Evolutionary conservation across 2,113 vertebrate species (phyloP).

Genomic region (Brachionichthys hirsutus): DNA sequence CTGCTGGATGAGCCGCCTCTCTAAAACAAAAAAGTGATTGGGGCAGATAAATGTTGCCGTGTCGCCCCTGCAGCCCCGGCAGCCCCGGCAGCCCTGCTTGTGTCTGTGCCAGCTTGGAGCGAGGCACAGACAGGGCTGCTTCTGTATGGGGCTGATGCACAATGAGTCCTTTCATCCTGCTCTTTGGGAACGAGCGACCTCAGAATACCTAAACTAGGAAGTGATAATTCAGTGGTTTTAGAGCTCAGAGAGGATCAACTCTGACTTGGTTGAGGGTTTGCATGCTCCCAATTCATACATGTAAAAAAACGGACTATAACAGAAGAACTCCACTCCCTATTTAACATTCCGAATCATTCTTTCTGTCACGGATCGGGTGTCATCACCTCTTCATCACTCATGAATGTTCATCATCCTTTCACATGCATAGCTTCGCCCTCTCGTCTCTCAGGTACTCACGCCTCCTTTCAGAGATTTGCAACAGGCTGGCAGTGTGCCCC

Average conservation of each 20-base stretch:
- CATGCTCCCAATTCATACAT: background rate
- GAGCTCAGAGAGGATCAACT: slow-evolving; percentile 12
- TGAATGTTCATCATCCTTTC: slow-evolving; percentile 15
- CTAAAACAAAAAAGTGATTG: slow-evolving; percentile 42
- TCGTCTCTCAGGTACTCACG: slow-evolving; percentile 80
- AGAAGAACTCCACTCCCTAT: background rate
- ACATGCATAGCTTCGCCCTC: background rate
- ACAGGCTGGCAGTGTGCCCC: slow-evolving; percentile 83
- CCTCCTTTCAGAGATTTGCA: slow-evolving; percentile 91
- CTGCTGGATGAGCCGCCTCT: slow-evolving; percentile 34
- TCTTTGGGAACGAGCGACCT: slow-evolving; percentile 28
- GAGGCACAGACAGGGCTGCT: slow-evolving; percentile 40
- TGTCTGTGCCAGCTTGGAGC: slow-evolving; percentile 31
- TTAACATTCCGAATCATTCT: slow-evolving; percentile 5
- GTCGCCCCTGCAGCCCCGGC: slow-evolving; percentile 46
- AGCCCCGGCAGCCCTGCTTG: slow-evolving; percentile 32
- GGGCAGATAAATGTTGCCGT: slow-evolving; percentile 61
- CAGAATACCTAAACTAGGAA: slow-evolving; percentile 32
- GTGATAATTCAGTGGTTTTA: slow-evolving; percentile 10
- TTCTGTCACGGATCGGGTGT: slow-evolving; percentile 6
- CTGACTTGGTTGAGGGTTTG: background rate
- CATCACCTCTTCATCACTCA: slow-evolving; percentile 3
- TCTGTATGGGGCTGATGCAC: slow-evolving; percentile 58
- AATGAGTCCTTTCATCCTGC: slow-evolving; percentile 58
- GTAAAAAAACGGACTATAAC: background rate